phyloP scores from a whole-genome alignment of 2,888 invertebrate genomes.

The Uloborus plumipes region DNA sequence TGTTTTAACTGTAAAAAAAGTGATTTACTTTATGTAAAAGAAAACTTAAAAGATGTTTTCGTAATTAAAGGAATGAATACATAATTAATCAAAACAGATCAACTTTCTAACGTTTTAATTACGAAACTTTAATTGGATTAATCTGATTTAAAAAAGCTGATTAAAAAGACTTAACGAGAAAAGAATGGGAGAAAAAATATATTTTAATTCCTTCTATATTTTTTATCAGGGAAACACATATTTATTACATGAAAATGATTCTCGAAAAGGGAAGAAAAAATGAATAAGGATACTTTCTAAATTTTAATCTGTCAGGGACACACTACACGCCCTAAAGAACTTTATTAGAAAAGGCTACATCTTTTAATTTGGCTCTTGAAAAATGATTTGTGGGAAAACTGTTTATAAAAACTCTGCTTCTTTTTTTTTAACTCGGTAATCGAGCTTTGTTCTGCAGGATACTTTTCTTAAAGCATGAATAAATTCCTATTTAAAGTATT shows the following conservation, averaged over 20 bases:
- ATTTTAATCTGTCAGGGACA: conserved; percentile 44
- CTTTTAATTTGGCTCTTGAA: conserved; percentile 26
- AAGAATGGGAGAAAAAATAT: conserved; percentile 38
- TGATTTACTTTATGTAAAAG: too few relatives aligned
- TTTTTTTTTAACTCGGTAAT: conserved; percentile 4
- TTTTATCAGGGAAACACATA: conserved; percentile 36
- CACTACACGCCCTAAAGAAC: conserved; percentile 22
- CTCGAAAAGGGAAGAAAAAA: conserved; percentile 14
- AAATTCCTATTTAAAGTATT: conserved; percentile 3
- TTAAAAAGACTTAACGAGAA: conserved; percentile 49
- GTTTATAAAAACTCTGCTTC: not conserved
- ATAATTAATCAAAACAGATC: conserved; percentile 55
- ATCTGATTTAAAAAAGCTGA: conserved; percentile 45
- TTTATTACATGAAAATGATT: conserved; percentile 18
- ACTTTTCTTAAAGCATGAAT: not conserved
- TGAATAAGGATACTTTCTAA: conserved; percentile 14
- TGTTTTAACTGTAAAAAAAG: too few relatives aligned
- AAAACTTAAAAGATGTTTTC: too few relatives aligned
- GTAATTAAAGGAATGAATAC: not conserved
- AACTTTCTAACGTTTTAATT: conserved; percentile 46
- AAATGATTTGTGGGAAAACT: too few relatives aligned
- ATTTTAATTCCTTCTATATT: conserved; percentile 30
- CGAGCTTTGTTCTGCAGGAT: conserved; percentile 4
- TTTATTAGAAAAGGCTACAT: conserved; percentile 28
- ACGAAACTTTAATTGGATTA: conserved; percentile 57